These are phyloP conservation scores for Procapra przewalskii DNA, from an alignment of 2,113 vertebrate species.

Conservation along the genomic window DNA sequence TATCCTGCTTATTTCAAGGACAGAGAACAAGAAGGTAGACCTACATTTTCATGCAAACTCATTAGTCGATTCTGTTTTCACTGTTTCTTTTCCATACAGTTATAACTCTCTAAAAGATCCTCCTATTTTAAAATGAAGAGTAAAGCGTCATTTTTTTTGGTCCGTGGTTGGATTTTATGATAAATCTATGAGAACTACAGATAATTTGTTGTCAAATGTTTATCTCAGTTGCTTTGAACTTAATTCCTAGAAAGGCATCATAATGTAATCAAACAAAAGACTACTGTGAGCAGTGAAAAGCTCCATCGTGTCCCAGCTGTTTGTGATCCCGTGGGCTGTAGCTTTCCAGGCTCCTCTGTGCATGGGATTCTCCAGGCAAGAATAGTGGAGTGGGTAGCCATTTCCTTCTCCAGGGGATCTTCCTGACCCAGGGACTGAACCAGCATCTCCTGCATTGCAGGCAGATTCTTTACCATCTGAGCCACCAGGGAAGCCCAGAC, in stretches of 20 bases:
- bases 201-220: background rate
- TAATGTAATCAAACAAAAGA: background rate
- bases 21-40: background rate
- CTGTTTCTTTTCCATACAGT: background rate
- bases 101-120: background rate
- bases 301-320: background rate
- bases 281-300: background rate
- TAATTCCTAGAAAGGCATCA: background rate
- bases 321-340: background rate
- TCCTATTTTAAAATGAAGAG: background rate
- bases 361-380: background rate
- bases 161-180: background rate
- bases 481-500: background rate
- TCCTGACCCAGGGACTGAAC: background rate
- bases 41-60: background rate
- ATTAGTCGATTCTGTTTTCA: background rate
- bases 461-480: background rate
- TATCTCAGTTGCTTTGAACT: background rate
- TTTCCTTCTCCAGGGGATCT: background rate
- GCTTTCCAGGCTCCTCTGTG: background rate
- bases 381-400: background rate
- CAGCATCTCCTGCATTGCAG: background rate
- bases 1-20: background rate
- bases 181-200: background rate
- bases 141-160: background rate